These are phyloP conservation scores for Pygoscelis adeliae DNA, from an alignment of 2,113 vertebrate genomes.

Conservation along the genomic window DNA sequence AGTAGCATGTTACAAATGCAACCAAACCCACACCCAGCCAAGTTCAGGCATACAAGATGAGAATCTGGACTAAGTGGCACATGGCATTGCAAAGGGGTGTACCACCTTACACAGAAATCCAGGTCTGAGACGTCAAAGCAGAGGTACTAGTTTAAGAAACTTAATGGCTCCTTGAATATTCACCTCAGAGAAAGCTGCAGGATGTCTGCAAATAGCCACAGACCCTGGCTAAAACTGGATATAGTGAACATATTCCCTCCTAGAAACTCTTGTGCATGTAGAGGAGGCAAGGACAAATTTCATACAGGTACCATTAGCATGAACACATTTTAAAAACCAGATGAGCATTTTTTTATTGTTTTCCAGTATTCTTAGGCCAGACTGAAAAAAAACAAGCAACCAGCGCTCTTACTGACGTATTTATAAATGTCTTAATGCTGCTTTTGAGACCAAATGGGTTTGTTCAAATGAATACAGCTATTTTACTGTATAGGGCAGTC, in stretches of 20 bases:
- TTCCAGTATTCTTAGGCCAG: not conserved
- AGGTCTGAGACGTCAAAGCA: not conserved
- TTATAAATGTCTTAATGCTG: not conserved
- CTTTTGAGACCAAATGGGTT: not conserved
- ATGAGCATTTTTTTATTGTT: not conserved
- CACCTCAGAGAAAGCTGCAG: not conserved
- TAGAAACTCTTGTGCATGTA: not conserved
- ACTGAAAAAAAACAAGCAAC: not conserved
- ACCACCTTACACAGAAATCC: not conserved
- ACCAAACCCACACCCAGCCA: not conserved
- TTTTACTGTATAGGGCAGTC: not conserved
- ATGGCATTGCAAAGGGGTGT: rapidly evolving
- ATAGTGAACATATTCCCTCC: not conserved
- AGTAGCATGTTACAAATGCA: not conserved
- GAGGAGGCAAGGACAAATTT: not conserved
- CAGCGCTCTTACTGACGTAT: not conserved
- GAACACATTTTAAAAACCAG: not conserved
- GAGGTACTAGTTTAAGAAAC: not conserved
- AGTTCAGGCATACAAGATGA: not conserved
- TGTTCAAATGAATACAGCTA: not conserved
- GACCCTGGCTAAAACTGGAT: not conserved
- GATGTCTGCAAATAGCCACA: not conserved
- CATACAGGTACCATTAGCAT: not conserved
- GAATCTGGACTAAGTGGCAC: rapidly evolving
- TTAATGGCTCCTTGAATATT: not conserved